Evolutionary conservation across 2,888 invertebrate species (phyloP), one percentile per base, ranked within the genome.

Genomic region (Autographa gamma): DNA sequence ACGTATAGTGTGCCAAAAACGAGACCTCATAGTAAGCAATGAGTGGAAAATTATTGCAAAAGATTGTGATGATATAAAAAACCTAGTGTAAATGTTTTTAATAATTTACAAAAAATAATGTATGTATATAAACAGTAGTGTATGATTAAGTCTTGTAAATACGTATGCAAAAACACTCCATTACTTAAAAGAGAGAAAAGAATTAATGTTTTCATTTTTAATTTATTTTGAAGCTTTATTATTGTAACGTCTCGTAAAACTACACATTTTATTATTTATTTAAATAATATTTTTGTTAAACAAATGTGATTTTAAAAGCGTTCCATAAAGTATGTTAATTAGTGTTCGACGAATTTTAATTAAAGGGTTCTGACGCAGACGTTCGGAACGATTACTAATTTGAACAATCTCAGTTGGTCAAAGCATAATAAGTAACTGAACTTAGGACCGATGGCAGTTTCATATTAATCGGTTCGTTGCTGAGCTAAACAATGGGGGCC

Each of bases 381-480:
- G 65, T 71, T 66, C 16, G 18, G 56, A 71, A 73, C 48, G 48
- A 48, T 79, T 71, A 75, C 66, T 79, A 74, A 70, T 69, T 66
- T 31, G 43, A 66, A 63, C 63, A 69, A 67, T 63, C 65, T 62
- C 64, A 69, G 54, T 83, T 74, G 75, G 77, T 67, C 72, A 73
- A 72, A 60, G 43, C 75, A 66, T 60, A 82, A 82, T 74, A 74
- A 77, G 70, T 68, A 65, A 62, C 69, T 58, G 63, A 81, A 80
- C 79, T 82, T 74, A 74, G 71, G 41, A 76, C 71, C 77, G 61
- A 77, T 73, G 60, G 73, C 48, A 81, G 69, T 72, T 79, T 73
- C 63, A 64, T 74, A 78, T 80, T 74, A 83, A 82, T 82, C 69
- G 79, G 58, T 75, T 62, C 63, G 63, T 59, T 63, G 63, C 67